phyloP scores from a whole-genome alignment of 2,797 vertebrate species.

The Numenius phaeopus region DNA sequence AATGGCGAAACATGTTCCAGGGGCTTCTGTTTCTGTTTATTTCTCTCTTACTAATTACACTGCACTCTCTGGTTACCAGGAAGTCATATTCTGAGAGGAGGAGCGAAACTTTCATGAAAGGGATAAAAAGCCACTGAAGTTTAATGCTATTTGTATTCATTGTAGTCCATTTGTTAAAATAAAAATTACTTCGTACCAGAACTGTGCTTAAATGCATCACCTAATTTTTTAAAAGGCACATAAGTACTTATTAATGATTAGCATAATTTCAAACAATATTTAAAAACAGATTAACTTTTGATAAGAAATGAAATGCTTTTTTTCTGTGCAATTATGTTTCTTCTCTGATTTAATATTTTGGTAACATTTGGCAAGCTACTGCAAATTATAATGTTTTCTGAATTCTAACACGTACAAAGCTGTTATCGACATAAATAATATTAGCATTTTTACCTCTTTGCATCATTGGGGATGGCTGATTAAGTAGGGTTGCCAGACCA shows the following conservation, averaged over 20 bases:
- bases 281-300: neutral
- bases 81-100: neutral
- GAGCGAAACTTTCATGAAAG: neutral
- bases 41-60: neutral
- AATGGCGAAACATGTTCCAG: neutral
- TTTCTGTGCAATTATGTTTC: neutral
- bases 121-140: neutral
- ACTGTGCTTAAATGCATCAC: neutral
- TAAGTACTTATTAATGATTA: neutral
- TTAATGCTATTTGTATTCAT: neutral
- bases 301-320: neutral
- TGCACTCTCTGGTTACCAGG: neutral
- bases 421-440: neutral
- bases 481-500: constrained; percentile 95
- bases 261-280: neutral
- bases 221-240: neutral
- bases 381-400: neutral
- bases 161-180: neutral
- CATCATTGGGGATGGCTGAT: constrained; percentile 98
- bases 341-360: neutral
- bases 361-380: neutral
- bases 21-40: neutral
- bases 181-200: neutral
- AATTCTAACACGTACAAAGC: neutral
- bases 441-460: constrained; percentile 86